These are phyloP conservation scores for Littorina saxatilis DNA, from an alignment of 1,140 invertebrate genomes.

Conservation along the genomic window DNA sequence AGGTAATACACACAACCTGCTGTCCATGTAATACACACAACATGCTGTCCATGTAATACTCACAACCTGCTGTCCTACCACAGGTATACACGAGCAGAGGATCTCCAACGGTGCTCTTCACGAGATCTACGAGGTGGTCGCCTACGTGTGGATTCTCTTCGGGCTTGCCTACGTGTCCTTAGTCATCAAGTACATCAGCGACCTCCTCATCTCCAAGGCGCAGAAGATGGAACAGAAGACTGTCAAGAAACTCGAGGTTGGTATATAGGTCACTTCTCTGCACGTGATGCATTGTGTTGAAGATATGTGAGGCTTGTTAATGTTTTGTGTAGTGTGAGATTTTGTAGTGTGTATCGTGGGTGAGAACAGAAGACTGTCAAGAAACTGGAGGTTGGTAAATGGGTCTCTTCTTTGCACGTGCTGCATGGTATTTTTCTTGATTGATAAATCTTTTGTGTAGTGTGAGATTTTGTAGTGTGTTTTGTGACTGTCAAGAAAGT, in stretches of 20 bases:
- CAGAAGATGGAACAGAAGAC: slow-evolving; percentile 59
- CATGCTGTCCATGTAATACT: no score
- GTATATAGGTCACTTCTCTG: background rate
- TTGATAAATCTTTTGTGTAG: background rate
- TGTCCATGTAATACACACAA: no score
- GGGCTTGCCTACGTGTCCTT: slow-evolving; percentile 68
- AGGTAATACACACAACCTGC: no score
- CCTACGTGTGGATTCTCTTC: slow-evolving; percentile 68
- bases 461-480: no score
- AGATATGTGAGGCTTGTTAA: background rate
- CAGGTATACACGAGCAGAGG: slow-evolving; percentile 63
- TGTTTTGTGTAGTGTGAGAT: background rate
- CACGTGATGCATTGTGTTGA: background rate
- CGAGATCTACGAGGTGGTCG: slow-evolving; percentile 60
- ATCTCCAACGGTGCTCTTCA: slow-evolving; percentile 47
- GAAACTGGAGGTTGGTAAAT: background rate
- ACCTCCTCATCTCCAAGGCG: slow-evolving; percentile 59
- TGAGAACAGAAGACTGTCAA: background rate
- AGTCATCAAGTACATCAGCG: slow-evolving; percentile 65
- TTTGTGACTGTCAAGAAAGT: no score
- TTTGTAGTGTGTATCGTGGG: background rate
- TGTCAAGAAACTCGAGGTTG: slow-evolving; percentile 59
- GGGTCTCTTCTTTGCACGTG: no score
- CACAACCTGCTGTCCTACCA: no score
- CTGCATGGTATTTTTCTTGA: background rate